Base-by-base conservation (phyloP, 2,888 invertebrate genomes). In the Pristionchus fissidentatus region DNA sequence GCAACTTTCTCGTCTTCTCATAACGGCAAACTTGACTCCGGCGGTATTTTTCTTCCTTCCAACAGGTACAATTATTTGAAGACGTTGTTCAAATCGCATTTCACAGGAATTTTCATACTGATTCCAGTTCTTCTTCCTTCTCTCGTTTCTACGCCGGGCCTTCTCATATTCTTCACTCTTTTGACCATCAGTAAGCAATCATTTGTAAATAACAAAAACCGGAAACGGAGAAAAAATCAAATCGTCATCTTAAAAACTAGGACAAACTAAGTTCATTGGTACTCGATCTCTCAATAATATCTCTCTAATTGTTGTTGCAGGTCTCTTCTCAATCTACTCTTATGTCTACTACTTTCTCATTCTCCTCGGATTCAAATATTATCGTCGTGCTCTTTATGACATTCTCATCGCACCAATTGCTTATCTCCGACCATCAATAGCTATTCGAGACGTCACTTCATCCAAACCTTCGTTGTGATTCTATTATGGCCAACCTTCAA, bases 301-400 rank as follows among this genome's bases (percentile, higher is more conserved):
- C n/a, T n/a, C n/a, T 57, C 0, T n/a, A 32, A 15, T 32, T 38
- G 15, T 41, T 41, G 38, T 70, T 41, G 10, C 41, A 70, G 70
- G 19, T 1, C 70, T 70, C 10, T 70, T 32, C 70, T 32, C 70
- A 3, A 1, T 41, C 1, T 70, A 70, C 13, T 26, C 70, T 7
- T 70, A 32, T 38, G 43, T 32, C n/a, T 70, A 41, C 38, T 70
- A 70, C 43, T 1, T 70, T 13, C 26, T 43, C 2, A 38, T 70
- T 13, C 22, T 70, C 8, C 22, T 43, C 26, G 70, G 70, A 2
- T 70, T 70, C 41, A 70, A 70, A 70, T 70, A 70, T 15, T 70
- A 70, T 32, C 41, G 70, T 41, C 15, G 41, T 1, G 70, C 70
- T 8, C 43, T 70, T 22, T 22, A 8, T 8, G 19, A 38, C 8